Percentiles rank a stretch among this genome's conserved stretches.
Evolutionary conservation across 2,888 invertebrate genomes (phyloP).

Genomic region (Netelia virgata): DNA sequence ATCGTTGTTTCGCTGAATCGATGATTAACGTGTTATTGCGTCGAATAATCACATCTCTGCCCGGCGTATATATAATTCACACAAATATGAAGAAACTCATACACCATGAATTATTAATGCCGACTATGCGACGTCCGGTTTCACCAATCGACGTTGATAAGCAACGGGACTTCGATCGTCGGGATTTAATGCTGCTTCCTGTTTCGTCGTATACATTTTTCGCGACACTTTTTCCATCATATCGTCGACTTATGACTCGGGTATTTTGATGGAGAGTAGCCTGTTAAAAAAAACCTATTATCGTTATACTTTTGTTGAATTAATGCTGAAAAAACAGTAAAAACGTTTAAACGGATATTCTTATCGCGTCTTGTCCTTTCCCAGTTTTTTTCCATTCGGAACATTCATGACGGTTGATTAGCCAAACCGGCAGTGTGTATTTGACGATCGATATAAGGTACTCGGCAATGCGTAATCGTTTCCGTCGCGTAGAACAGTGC

Average conservation of each 20-base stretch:
- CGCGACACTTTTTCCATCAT: no score
- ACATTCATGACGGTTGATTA: slow-evolving; percentile 23
- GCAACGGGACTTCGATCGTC: neutral
- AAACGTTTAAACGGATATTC: no score
- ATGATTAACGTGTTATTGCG: neutral
- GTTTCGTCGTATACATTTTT: no score
- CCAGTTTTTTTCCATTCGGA: neutral
- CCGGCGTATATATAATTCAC: no score
- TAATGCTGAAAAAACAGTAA: no score
- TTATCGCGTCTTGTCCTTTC: neutral
- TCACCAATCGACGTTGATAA: neutral
- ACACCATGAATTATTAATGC: slow-evolving; percentile 5
- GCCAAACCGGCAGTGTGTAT: neutral
- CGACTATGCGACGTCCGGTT: slow-evolving; percentile 31
- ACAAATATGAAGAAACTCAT: neutral
- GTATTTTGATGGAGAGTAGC: no score
- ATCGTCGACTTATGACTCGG: no score
- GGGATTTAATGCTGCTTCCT: no score
- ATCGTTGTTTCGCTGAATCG: neutral
- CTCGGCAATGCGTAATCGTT: slow-evolving; percentile 51
- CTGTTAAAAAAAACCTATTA: no score
- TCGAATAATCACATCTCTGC: slow-evolving; percentile 10
- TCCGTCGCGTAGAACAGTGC: slow-evolving; percentile 13
- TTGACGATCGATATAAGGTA: slow-evolving; percentile 55
- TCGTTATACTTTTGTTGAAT: no score